Base-by-base conservation (phyloP, 23 tunicate species). In the Ascidia mentula region DNA sequence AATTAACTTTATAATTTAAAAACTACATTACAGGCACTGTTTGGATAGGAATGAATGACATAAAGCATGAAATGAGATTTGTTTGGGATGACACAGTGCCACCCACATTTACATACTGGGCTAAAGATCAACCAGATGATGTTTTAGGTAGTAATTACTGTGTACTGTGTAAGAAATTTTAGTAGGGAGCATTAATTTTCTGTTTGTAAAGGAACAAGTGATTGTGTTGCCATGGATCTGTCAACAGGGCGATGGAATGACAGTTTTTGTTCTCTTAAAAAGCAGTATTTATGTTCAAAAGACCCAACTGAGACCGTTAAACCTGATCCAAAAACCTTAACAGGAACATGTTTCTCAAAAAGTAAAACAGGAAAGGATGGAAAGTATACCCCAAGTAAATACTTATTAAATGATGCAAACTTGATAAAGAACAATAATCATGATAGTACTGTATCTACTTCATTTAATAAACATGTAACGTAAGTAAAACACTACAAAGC, bases 11-110 rank as follows among this genome's bases (percentile, higher is more conserved):
- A 42, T 12, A 42, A 42, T n/a, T n/a, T n/a, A n/a, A n/a, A n/a
- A n/a, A n/a, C n/a, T n/a, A n/a, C n/a, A n/a, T n/a, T n/a, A n/a
- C 40, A 76, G 77, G 30, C 65, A 36, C 65, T 5, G 79, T 93
- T 6, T 93, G 98, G 98, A 84, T 93, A 45, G 98, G 98, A 18
- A 65, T 93, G 73, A 93, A 93, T 69, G 98, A 93, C 83, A 80
- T 75, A 0, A 40, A 75, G 18, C 98, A 93, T 78, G 98, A 93
- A 78, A 93, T 93, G 98, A 39, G 38, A 46, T 93, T 93, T 80
- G 77, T 32, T 0, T 92, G 97, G 97, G 87, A 83, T 34, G 88
- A 93, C 31, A 42, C 37, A 7, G 87, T 73, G 20, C 40, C 60
- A 34, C 95, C 91, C 18, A 88, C 87, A 40, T 93, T 88, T 72